Base-by-base conservation (phyloP, 2,888 invertebrate species). In the Arenicola marina region DNA sequence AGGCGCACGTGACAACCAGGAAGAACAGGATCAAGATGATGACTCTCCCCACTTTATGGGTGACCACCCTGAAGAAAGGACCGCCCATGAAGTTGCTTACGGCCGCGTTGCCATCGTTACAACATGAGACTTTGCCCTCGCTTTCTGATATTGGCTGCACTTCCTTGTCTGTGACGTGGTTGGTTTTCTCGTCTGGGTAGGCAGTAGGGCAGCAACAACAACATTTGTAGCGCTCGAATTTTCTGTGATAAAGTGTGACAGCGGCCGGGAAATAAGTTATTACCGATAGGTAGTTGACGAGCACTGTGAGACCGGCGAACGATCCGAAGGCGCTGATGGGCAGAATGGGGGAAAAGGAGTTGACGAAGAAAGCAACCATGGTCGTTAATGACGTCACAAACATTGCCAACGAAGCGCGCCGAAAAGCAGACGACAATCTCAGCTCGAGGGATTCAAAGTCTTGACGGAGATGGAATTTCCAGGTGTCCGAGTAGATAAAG, bases 271-370 rank as follows among this genome's bases (percentile, higher is more conserved):
- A 63, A 38, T 51, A 69, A 15, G 60, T 53, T 28, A 68, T 58
- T 4, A 67, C 62, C 11, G 65, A 69, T 15, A 69, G 2, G 58
- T 69, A 62, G 32, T 65, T 66, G 34, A 61, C 51, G 45, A 59
- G 34, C 4, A 78, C 72, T 26, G 75, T 57, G 3, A 75, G 61
- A 28, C 71, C 76, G 7, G 78, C 69, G 54, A 78, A 78, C 3
- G 73, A 56, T 0, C 78, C 78, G 60, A 78, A 78, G 1, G 76
- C 74, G 26, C 70, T 63, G n/a, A 76, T 71, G 18, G 75, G 72
- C 7, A 78, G 63, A 4, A 78, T 59, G 1, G 76, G 75, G 1
- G 76, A 76, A 46, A 73, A 61, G 0, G 75, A 69, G 63, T 72
- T 77, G 2, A 69, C 69, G 29, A 75, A 66, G 65, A 78, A 69